Evolutionary conservation across 1,140 invertebrate species (phyloP).

Genomic region (Nymphalis io): DNA sequence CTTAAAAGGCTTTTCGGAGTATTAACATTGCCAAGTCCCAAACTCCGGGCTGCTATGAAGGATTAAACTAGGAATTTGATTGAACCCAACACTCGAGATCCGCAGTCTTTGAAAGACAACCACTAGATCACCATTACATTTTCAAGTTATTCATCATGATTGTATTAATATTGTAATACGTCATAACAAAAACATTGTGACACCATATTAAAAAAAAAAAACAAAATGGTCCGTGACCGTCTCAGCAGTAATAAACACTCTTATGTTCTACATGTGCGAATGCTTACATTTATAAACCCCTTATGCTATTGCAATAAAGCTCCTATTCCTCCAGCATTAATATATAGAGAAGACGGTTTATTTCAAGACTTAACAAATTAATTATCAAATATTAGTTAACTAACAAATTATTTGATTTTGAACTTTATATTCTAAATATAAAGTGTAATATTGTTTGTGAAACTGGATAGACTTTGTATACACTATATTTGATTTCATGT

Average conservation of each 20-base stretch:
- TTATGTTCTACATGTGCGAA: not conserved
- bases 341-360: not conserved
- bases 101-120: too few relatives aligned
- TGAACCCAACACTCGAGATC: too few relatives aligned
- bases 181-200: too few relatives aligned
- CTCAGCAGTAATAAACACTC: not conserved
- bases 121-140: too few relatives aligned
- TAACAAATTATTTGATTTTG: not conserved
- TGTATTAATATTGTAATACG: too few relatives aligned
- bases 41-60: too few relatives aligned
- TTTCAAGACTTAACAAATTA: constrained; percentile 3
- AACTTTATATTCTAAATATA: not conserved
- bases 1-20: too few relatives aligned
- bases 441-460: not conserved
- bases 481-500: not conserved
- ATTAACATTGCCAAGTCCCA: too few relatives aligned
- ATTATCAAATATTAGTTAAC: not conserved
- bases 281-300: not conserved
- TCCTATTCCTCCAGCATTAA: not conserved
- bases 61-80: too few relatives aligned
- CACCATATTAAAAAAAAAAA: not conserved
- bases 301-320: not conserved
- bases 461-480: not conserved
- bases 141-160: too few relatives aligned
- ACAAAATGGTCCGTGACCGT: not conserved